phyloP scores from a whole-genome alignment of 1,140 invertebrate genomes.

The Centruroides vittatus region DNA sequence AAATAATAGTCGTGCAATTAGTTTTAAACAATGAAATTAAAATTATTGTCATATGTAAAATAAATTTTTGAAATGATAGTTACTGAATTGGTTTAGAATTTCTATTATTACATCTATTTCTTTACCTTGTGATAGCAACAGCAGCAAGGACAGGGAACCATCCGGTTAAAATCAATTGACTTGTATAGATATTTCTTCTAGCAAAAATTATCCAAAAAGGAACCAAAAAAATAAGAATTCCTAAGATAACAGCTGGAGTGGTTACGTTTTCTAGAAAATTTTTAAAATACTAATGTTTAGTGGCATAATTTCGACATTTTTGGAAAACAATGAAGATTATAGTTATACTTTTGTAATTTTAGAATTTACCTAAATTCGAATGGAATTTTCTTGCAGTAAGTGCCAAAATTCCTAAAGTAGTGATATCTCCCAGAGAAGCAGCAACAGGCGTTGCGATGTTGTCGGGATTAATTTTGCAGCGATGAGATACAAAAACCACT shows the following conservation, averaged over 20 bases:
- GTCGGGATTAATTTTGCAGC: slow-evolving; percentile 45
- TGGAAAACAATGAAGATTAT: too few relatives aligned
- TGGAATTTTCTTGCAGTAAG: slow-evolving; percentile 60
- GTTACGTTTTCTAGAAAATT: too few relatives aligned
- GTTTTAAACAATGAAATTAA: too few relatives aligned
- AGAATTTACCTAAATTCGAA: slow-evolving; percentile 40
- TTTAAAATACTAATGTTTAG: too few relatives aligned
- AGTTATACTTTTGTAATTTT: too few relatives aligned
- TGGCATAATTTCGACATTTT: too few relatives aligned
- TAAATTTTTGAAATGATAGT: too few relatives aligned
- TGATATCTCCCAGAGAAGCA: slow-evolving; percentile 84
- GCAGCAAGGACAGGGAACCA: slow-evolving; percentile 74
- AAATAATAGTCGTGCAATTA: too few relatives aligned
- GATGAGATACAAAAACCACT: slow-evolving; percentile 54
- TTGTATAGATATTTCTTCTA: slow-evolving; percentile 58
- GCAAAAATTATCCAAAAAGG: slow-evolving; percentile 64
- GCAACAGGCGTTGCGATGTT: slow-evolving; percentile 95
- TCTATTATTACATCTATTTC: not conserved
- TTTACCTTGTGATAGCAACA: slow-evolving; percentile 72
- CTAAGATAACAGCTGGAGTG: not conserved
- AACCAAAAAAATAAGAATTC: slow-evolving; percentile 38
- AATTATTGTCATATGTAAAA: too few relatives aligned
- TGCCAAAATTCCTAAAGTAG: slow-evolving; percentile 67
- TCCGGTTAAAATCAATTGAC: slow-evolving; percentile 32
- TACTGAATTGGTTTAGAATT: not conserved